These are phyloP conservation scores for Drosophila subpulchrella DNA, from an alignment of 1,140 invertebrate genomes.

Conservation along the genomic window DNA sequence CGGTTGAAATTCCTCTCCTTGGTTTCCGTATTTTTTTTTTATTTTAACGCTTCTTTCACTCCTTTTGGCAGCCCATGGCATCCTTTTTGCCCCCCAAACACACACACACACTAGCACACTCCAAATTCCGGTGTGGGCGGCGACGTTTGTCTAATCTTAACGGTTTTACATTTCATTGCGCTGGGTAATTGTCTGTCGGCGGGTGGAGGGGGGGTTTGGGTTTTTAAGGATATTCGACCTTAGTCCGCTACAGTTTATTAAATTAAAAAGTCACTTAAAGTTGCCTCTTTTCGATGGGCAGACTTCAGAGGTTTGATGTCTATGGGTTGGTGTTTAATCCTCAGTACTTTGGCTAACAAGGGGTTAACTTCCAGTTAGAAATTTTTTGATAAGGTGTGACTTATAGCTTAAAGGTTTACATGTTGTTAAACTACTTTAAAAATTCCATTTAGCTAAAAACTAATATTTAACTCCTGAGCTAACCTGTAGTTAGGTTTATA, in stretches of 20 bases:
- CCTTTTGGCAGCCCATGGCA: slow-evolving; percentile 8
- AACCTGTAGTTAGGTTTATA: background rate
- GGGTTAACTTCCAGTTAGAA: background rate
- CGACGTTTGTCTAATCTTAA: slow-evolving; percentile 78
- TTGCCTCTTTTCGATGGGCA: background rate
- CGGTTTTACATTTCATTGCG: slow-evolving; percentile 82
- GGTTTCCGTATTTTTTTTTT: slow-evolving; percentile 4
- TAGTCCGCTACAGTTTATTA: slow-evolving; percentile 60
- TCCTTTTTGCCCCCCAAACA: slow-evolving; percentile 2
- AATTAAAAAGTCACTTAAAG: slow-evolving; percentile 60
- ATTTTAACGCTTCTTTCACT: slow-evolving; percentile 9
- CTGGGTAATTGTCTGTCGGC: slow-evolving; percentile 56
- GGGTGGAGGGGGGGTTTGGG: background rate
- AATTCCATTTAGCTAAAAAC: too few relatives aligned
- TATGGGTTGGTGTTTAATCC: background rate
- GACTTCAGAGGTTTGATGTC: background rate
- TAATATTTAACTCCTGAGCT: background rate
- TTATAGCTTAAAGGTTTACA: background rate
- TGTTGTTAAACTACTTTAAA: too few relatives aligned
- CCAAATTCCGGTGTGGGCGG: slow-evolving; percentile 25
- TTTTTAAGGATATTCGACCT: slow-evolving; percentile 19
- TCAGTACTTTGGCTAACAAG: background rate
- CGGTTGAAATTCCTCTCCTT: slow-evolving; percentile 58
- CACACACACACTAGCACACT: slow-evolving; percentile 19
- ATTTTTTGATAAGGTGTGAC: background rate